These are phyloP conservation scores for Panagrolaimus sp. DNA, from an alignment of 1,140 invertebrate species.

Conservation along the genomic window DNA sequence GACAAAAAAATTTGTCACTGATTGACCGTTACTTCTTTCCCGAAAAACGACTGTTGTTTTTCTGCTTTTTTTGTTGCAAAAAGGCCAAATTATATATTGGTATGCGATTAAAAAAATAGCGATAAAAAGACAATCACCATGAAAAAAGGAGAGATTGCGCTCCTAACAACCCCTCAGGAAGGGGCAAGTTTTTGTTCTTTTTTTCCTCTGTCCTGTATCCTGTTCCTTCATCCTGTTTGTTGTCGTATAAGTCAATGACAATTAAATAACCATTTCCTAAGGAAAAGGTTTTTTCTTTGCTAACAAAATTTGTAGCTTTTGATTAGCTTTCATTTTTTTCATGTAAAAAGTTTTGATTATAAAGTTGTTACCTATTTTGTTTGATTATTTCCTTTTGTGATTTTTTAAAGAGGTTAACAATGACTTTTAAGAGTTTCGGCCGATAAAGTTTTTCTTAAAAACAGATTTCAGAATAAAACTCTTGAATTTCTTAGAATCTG, in stretches of 20 bases:
- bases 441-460: neutral
- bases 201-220: neutral
- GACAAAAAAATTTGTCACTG: neutral
- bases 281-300: neutral
- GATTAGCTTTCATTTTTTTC: too few relatives aligned
- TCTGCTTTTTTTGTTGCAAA: neutral
- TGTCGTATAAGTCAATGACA: constrained; percentile 2
- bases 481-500: too few relatives aligned
- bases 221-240: constrained; percentile 12
- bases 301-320: too few relatives aligned
- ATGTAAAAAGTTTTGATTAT: too few relatives aligned
- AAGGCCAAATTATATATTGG: neutral
- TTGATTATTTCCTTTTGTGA: neutral
- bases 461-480: neutral
- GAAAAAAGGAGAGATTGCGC: neutral
- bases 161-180: neutral
- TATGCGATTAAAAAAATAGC: neutral
- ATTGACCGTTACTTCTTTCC: constrained; percentile 4
- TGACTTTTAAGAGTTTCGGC: neutral
- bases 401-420: neutral
- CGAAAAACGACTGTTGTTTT: constrained; percentile 4
- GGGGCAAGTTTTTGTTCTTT: too few relatives aligned
- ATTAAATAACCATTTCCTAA: neutral
- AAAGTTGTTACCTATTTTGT: neutral
- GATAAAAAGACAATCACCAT: constrained; percentile 1